A percentile compares a stretch with the other conserved stretches of the same genome.
Evolutionary conservation across 2,888 invertebrate species (phyloP).

Genomic region (Megastigmus dorsalis): DNA sequence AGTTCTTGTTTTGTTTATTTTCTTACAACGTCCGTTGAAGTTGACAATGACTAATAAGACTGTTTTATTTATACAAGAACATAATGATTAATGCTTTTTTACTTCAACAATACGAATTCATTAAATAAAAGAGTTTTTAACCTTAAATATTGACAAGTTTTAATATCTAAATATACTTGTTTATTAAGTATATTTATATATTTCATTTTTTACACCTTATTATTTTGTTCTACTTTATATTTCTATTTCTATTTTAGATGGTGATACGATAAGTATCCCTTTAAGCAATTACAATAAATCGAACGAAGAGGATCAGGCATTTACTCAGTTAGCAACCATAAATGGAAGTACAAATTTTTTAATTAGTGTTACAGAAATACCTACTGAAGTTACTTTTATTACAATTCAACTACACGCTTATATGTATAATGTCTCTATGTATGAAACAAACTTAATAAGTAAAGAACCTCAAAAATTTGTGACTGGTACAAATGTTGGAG

Average conservation of each 20-base stretch:
- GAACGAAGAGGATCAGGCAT: slow-evolving; percentile 61
- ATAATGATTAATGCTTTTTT: too few relatives aligned
- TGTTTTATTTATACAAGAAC: neutral
- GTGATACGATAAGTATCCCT: slow-evolving; percentile 54
- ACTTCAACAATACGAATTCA: too few relatives aligned
- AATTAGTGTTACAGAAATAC: slow-evolving; percentile 74
- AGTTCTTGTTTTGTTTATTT: slow-evolving; percentile 1
- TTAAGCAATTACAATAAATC: slow-evolving; percentile 63
- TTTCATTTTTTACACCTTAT: too few relatives aligned
- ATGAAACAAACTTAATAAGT: slow-evolving; percentile 63
- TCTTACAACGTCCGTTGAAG: neutral
- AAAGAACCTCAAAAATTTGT: slow-evolving; percentile 69
- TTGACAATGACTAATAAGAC: neutral
- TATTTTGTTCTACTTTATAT: neutral
- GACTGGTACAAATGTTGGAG: slow-evolving; percentile 80
- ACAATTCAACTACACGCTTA: slow-evolving; percentile 82
- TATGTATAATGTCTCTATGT: slow-evolving; percentile 77
- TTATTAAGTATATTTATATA: too few relatives aligned
- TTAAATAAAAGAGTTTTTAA: too few relatives aligned
- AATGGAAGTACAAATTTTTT: slow-evolving; percentile 63
- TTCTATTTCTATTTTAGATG: slow-evolving; percentile 55
- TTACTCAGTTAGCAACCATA: slow-evolving; percentile 61
- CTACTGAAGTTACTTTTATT: slow-evolving; percentile 76
- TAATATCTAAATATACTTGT: too few relatives aligned
- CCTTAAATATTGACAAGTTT: too few relatives aligned